phyloP scores from a whole-genome alignment of 2,113 vertebrate species.

The Crotalus horridus region DNA sequence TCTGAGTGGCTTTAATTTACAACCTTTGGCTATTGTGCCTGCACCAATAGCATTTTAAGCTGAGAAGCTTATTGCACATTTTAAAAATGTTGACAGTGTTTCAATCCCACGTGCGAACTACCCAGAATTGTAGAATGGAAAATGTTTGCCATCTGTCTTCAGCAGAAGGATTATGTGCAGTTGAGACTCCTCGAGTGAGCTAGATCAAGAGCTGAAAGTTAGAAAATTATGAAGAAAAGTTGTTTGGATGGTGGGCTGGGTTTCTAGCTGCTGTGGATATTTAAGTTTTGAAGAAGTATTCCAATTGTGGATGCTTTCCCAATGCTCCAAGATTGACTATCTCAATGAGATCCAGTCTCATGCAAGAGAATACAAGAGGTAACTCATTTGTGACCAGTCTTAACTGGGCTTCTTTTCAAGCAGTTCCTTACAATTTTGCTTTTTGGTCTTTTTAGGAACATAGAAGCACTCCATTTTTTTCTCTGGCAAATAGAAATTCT shows the following conservation, averaged over 20 bases:
- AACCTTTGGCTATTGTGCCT: background rate
- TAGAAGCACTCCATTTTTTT: background rate
- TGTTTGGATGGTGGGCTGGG: background rate
- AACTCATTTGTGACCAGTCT: background rate
- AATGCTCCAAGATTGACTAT: background rate
- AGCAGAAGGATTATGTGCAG: too few species aligned
- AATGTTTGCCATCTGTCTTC: background rate
- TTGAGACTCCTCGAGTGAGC: background rate
- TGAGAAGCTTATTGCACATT: background rate
- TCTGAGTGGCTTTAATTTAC: background rate
- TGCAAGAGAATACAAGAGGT: background rate
- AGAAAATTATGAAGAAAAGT: background rate
- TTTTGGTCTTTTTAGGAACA: background rate
- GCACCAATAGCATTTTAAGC: background rate
- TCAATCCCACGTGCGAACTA: background rate
- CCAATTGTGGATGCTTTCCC: background rate
- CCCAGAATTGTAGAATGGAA: background rate
- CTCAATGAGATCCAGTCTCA: background rate
- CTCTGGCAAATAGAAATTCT: background rate
- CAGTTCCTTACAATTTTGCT: background rate
- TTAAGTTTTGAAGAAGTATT: background rate
- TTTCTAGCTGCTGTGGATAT: background rate
- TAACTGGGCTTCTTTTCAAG: background rate
- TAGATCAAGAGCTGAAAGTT: background rate
- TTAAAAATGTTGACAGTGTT: background rate